Conservation (phyloP, 1,140 invertebrate genomes). For the Zaprionus taronus region DNA sequence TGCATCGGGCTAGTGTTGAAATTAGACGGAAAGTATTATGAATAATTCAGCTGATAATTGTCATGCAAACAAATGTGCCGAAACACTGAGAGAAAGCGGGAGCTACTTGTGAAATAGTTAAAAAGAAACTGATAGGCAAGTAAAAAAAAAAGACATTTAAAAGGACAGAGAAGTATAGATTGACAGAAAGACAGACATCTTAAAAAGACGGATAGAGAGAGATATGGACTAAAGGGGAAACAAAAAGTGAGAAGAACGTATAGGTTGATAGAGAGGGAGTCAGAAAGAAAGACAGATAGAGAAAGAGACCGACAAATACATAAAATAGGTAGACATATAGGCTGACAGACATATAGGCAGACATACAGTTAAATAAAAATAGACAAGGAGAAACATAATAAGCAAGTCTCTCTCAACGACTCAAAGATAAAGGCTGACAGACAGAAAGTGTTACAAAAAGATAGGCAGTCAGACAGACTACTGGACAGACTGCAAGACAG, state of each 20-base stretch:
- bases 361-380: too few relatives aligned
- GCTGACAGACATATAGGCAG: too few relatives aligned
- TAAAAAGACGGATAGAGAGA: neutral
- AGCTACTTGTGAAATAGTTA: neutral
- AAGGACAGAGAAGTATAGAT: too few relatives aligned
- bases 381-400: too few relatives aligned
- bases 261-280: neutral
- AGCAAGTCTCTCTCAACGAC: too few relatives aligned
- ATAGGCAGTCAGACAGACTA: too few relatives aligned
- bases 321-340: neutral
- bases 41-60: constrained; percentile 68
- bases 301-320: neutral
- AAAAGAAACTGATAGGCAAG: neutral
- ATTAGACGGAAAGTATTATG: constrained; percentile 59
- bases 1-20: constrained; percentile 38
- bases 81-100: constrained; percentile 19
- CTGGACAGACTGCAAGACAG: too few relatives aligned
- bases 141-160: neutral
- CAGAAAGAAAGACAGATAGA: neutral
- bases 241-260: too few relatives aligned
- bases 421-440: too few relatives aligned
- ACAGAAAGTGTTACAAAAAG: too few relatives aligned
- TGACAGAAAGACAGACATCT: neutral
- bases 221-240: neutral
- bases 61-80: constrained; percentile 39